These are phyloP conservation scores for Apotomis betuletana DNA, from an alignment of 2,888 invertebrate species.

Conservation along the genomic window DNA sequence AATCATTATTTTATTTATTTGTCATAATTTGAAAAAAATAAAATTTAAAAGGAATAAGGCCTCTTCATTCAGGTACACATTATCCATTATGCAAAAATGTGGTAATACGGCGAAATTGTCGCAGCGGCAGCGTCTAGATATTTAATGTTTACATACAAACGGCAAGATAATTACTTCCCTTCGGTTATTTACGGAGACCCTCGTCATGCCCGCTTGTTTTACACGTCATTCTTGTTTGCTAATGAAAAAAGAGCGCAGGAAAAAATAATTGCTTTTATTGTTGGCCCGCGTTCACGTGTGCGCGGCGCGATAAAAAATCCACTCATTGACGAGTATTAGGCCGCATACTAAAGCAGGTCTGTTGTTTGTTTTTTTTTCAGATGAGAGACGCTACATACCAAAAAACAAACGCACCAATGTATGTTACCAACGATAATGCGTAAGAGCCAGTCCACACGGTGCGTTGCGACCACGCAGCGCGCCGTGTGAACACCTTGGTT, in stretches of 20 bases:
- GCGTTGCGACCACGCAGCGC: too few species aligned
- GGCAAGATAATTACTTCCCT: slow-evolving; percentile 73
- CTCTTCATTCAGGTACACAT: too few species aligned
- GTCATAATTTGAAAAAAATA: too few species aligned
- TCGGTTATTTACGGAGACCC: slow-evolving; percentile 75
- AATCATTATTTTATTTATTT: too few species aligned
- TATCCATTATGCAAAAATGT: not conserved
- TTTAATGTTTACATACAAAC: slow-evolving; percentile 53
- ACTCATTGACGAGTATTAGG: slow-evolving; percentile 25
- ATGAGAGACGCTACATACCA: too few species aligned
- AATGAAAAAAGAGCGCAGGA: slow-evolving; percentile 76
- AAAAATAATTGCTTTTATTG: slow-evolving; percentile 79
- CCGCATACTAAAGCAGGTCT: not conserved
- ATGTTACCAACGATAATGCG: too few species aligned
- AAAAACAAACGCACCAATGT: too few species aligned
- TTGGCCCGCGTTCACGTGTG: slow-evolving; percentile 63
- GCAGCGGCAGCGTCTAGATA: slow-evolving; percentile 16
- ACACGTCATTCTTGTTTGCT: slow-evolving; percentile 80
- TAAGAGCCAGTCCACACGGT: too few species aligned
- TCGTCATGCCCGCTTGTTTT: slow-evolving; percentile 78
- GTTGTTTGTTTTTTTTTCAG: not conserved
- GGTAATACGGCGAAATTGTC: slow-evolving; percentile 3
- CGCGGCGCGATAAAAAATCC: slow-evolving; percentile 53
- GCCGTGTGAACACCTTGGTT: too few species aligned
- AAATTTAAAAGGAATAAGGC: too few species aligned